Evolutionary conservation across 1,140 invertebrate genomes (phyloP).

Genomic region (Formica selysi): DNA sequence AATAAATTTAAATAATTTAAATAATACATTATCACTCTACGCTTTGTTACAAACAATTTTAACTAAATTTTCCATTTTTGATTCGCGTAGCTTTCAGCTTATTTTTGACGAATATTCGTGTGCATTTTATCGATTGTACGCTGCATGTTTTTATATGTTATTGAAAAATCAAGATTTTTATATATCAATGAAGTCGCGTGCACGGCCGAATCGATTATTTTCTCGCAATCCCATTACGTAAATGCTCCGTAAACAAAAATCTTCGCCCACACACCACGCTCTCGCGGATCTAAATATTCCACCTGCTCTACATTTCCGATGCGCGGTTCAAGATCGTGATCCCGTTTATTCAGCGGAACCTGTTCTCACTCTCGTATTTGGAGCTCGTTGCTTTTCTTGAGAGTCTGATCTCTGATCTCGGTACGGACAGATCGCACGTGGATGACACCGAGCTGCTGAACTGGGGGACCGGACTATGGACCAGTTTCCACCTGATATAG

Average conservation of each 20-base stretch:
- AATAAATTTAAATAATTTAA: slow-evolving; percentile 2
- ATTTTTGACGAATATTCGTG: not conserved
- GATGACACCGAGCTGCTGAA: slow-evolving; percentile 56
- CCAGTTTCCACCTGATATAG: slow-evolving; percentile 85
- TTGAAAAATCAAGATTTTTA: too few species aligned
- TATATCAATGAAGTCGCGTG: not conserved
- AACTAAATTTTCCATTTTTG: not conserved
- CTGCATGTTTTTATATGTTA: not conserved
- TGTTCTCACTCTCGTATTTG: slow-evolving; percentile 32
- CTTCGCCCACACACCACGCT: not conserved
- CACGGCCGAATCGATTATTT: slow-evolving; percentile 13
- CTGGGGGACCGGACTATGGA: slow-evolving; percentile 74
- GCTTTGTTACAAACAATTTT: not conserved
- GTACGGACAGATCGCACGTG: slow-evolving; percentile 43
- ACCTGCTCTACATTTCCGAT: slow-evolving; percentile 60
- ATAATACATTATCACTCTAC: not conserved
- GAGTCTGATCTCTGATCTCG: slow-evolving; percentile 71
- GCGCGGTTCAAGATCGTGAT: slow-evolving; percentile 56
- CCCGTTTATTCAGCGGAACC: slow-evolving; percentile 59
- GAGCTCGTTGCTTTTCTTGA: slow-evolving; percentile 48
- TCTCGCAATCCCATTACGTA: not conserved
- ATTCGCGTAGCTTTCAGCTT: not conserved
- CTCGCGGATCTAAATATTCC: slow-evolving; percentile 32
- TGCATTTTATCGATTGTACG: not conserved
- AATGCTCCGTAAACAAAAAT: slow-evolving; percentile 25